Base-by-base conservation (phyloP, 2,888 invertebrate species). In the Perizoma flavofasciatum region DNA sequence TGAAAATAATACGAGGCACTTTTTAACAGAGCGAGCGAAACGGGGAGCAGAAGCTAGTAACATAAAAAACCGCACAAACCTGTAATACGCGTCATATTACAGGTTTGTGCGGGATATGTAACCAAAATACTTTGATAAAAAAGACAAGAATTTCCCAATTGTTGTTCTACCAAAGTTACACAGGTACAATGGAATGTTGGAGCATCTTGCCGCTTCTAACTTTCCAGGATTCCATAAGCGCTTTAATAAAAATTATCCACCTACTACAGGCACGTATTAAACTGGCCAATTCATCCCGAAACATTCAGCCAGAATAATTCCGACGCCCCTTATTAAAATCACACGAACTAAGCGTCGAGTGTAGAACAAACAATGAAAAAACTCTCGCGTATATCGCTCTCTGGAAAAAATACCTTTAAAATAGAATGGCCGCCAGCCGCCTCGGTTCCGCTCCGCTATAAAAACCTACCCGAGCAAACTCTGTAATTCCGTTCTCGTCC, bases 391-490 rank as follows among this genome's bases (percentile, higher is more conserved):
- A 75, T 75, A 77, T 76, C 75, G 75, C 75, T 73, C 74, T 73
- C 77, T 74, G 75, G 74, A 88, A 89, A 83, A 88, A 86, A 85
- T 84, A 83, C 82, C 81, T 81, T 77, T 77, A 74, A 78, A 86
- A 86, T 84, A 83, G 82, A 85, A 87, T 79, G 80, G 77, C 73
- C 77, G 79, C 76, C 79, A 75, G 78, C 78, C 82, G 83, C 82
- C 75, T 78, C 80, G 74, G 83, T 83, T 85, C 81, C 81, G 77
- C 67, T 72, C 63, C 67, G 83, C 82, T 85, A 86, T 89, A 91
- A 90, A 90, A 91, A 90, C 85, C 85, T 79, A 88, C 82, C 88
- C 81, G 81, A 88, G 86, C 88, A 87, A 88, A 89, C 87, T 90
- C 86, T 77, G 90, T 89, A 90, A 89, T 88, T 86, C 86, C 85